Evolutionary conservation across 2,113 vertebrate species (phyloP).

Genomic region (Chaetura pelagica): DNA sequence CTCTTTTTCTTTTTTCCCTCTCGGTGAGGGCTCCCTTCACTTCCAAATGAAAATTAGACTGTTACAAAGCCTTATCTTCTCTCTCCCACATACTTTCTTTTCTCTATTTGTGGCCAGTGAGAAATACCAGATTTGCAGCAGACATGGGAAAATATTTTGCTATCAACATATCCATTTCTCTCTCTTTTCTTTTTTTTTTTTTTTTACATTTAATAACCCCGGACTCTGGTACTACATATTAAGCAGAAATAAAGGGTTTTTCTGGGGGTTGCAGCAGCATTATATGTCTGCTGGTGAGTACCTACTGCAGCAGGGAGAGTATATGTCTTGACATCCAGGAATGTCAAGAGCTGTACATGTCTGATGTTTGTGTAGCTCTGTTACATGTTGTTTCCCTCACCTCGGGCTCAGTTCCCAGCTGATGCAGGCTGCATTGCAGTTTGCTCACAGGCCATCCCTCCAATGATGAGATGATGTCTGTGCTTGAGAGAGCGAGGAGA

Average conservation of each 20-base stretch:
- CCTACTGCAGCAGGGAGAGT: neutral
- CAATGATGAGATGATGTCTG: conserved; percentile 35
- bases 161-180: neutral
- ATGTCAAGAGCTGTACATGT: neutral
- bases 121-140: neutral
- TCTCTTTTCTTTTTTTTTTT: rapidly evolving
- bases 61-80: neutral
- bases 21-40: neutral
- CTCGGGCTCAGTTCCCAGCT: neutral
- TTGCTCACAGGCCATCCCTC: neutral
- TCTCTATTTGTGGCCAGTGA: neutral
- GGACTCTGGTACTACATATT: neutral
- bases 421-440: neutral
- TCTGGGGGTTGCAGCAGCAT: neutral
- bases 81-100: neutral
- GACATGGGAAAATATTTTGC: neutral
- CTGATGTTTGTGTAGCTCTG: neutral
- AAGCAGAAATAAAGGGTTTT: neutral
- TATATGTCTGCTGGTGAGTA: neutral
- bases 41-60: conserved; percentile 22
- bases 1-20: neutral
- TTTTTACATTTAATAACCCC: neutral
- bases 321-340: neutral
- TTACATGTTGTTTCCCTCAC: neutral
- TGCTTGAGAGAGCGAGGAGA: neutral